Evolutionary conservation across 2,888 invertebrate genomes (phyloP), one percentile per base, ranked within the genome.

Genomic region (Uropetala carovei): DNA sequence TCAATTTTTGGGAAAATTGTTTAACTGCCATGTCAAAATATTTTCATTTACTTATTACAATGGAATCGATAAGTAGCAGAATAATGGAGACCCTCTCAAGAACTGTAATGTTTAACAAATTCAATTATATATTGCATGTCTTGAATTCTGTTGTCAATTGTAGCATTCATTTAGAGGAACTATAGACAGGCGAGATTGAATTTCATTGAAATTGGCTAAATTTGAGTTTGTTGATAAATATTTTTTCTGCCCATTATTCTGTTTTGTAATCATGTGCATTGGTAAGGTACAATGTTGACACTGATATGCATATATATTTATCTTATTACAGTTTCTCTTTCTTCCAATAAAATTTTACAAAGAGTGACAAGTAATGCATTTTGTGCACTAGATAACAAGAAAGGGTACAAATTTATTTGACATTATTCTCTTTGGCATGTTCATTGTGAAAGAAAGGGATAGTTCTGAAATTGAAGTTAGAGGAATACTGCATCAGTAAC

Each of bases 371-470:
- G 43, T 43, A 56, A 83, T 30, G n/a, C 83, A 43, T 43, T 43
- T 43, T 4, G 8, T 83, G 83, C 83, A 83, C 43, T 83, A 8
- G n/a, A 9, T 83, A 83, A 43, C 57, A n/a, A n/a, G n/a, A 83
- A 57, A 83, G 56, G 56, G 43, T 1, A 57, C 56, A 57, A n/a
- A 83, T n/a, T 83, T 13, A 64, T 64, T 30, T 83, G 16, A 0
- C n/a, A 64, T 43, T 64, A 59, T 43, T n/a, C n/a, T 64, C n/a
- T n/a, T 89, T n/a, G 43, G 11, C n/a, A 56, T n/a, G 60, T 64
- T 60, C 89, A 89, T 56, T 64, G 18, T 64, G 60, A 18, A 60
- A 60, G 18, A 56, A 64, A 89, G 64, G 43, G 60, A 64, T 43
- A 3, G 13, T 75, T n/a, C 14, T 11, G 75, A 18, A 75, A 75